Evolutionary conservation across 2,113 vertebrate genomes (phyloP).

Genomic region (Epinephelus moara): DNA sequence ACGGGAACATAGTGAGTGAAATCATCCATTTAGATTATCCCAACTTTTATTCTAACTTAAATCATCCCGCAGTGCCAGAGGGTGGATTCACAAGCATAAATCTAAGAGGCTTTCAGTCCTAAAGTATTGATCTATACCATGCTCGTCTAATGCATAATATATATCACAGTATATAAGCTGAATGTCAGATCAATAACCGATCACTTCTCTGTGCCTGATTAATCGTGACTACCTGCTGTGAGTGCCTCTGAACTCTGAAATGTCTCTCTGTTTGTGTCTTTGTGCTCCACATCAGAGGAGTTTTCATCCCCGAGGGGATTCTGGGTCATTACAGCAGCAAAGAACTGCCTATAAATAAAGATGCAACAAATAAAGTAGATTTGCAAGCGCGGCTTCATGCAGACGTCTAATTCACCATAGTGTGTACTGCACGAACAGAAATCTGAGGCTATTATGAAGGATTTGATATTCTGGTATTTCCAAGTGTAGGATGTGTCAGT

Average conservation of each 20-base stretch:
- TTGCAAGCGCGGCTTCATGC: background rate
- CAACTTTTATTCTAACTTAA: background rate
- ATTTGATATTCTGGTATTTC: background rate
- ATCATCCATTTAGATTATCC: background rate
- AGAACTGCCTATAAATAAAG: constrained; percentile 13
- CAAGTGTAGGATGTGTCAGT: constrained; percentile 19
- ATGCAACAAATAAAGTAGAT: background rate
- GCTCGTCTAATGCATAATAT: background rate
- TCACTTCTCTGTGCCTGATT: constrained; percentile 15
- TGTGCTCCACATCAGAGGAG: constrained; percentile 21
- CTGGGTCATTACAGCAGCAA: constrained; percentile 6
- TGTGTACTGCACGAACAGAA: background rate
- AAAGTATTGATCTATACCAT: background rate
- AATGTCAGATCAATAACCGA: background rate
- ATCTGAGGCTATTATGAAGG: background rate
- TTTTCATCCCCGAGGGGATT: background rate
- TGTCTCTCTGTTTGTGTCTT: background rate
- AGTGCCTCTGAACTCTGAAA: constrained; percentile 15
- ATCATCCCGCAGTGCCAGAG: background rate
- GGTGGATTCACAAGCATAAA: background rate
- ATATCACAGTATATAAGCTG: background rate
- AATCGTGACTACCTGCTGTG: background rate
- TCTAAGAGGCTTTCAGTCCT: background rate
- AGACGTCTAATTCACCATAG: background rate
- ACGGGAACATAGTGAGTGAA: background rate